Conservation (phyloP, 37 sponge, comb jelly and placozoan genomes). For the Cladorhizidae sp. region DNA sequence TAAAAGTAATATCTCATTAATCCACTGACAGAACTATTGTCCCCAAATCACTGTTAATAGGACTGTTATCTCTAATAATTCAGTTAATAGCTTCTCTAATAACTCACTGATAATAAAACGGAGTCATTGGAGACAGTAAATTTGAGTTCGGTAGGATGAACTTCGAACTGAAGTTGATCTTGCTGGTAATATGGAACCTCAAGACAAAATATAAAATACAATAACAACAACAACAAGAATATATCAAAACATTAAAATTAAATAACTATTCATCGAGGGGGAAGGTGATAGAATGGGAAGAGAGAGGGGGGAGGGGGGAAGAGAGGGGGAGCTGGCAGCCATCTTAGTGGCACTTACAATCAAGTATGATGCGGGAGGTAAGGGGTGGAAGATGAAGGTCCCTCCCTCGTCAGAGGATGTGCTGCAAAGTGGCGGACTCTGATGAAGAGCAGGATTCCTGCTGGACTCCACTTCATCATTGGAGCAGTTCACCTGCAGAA, state of each 20-base stretch:
- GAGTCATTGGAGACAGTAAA: slow-evolving; percentile 67
- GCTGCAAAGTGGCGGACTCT: slow-evolving; percentile 24
- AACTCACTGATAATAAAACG: slow-evolving; percentile 49
- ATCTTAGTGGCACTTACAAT: slow-evolving; percentile 56
- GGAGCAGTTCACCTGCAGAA: not conserved
- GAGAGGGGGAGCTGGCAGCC: too few relatives aligned
- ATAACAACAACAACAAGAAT: not conserved
- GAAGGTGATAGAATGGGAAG: too few relatives aligned
- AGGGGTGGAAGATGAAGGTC: slow-evolving; percentile 51
- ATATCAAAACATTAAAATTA: not conserved
- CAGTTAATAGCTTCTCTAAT: too few relatives aligned
- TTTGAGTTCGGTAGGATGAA: slow-evolving; percentile 62
- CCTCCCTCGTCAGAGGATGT: slow-evolving; percentile 54
- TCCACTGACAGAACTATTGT: too few relatives aligned
- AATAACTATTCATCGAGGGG: too few relatives aligned
- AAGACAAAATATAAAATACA: not conserved
- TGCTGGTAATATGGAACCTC: slow-evolving; percentile 73
- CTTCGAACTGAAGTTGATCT: slow-evolving; percentile 73
- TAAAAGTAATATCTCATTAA: too few relatives aligned
- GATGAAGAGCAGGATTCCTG: not conserved
- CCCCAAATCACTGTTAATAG: too few relatives aligned
- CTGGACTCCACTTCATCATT: slow-evolving; percentile 1
- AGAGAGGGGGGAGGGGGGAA: too few relatives aligned
- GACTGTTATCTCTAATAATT: too few relatives aligned
- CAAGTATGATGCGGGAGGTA: slow-evolving; percentile 73